A percentile compares a stretch with the other conserved stretches of the same genome.
Evolutionary conservation across 2,888 invertebrate species (phyloP).

Genomic region (Callinectes sapidus): DNA sequence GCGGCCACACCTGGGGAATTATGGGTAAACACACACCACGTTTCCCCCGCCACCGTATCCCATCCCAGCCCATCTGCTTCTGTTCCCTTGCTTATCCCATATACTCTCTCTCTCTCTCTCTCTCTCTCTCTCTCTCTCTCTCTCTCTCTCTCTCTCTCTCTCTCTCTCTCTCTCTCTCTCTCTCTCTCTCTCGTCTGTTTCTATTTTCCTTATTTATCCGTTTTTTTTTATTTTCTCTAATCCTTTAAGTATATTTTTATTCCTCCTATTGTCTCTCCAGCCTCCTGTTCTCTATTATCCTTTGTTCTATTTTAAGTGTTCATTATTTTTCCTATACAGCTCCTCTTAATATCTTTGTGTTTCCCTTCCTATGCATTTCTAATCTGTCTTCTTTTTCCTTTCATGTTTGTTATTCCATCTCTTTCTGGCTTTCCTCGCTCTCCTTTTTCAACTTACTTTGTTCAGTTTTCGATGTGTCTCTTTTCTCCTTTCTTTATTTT

Average conservation of each 20-base stretch:
- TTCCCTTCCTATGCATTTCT: no score
- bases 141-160: slow-evolving; percentile 32
- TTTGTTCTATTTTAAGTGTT: no score
- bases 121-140: not conserved
- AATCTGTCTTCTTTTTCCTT: no score
- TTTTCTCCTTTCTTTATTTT: not conserved
- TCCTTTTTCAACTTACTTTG: not conserved
- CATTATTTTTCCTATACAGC: no score
- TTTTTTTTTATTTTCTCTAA: no score
- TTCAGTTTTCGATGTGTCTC: no score
- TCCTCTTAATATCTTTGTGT: no score
- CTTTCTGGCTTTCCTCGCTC: not conserved
- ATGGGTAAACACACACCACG: slow-evolving; percentile 44
- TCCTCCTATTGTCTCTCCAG: no score
- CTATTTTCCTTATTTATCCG: not conserved
- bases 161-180: slow-evolving; percentile 32
- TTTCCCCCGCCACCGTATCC: not conserved
- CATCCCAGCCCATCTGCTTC: not conserved
- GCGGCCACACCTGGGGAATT: slow-evolving; percentile 35
- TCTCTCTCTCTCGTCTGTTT: slow-evolving; percentile 11
- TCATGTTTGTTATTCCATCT: not conserved
- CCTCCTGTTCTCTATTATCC: not conserved
- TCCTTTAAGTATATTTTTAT: no score
- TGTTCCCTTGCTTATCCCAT: not conserved
- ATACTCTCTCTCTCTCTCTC: not conserved